Conservation (phyloP, 2,888 invertebrate genomes). For the Sclerodermus sp. region DNA sequence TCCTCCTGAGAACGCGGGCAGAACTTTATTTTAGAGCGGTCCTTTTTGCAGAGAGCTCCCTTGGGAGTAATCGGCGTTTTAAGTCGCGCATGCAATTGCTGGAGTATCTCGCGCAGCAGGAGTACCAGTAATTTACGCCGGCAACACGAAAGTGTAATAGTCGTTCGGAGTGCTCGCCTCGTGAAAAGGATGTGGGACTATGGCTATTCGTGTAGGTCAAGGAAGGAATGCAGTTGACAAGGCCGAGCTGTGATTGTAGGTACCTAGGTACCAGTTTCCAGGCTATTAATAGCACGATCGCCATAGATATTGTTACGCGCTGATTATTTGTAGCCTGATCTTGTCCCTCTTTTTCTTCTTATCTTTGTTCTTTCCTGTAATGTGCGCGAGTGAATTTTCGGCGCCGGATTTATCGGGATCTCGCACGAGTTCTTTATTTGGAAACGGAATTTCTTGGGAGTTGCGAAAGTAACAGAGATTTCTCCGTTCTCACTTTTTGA, state of each 20-base stretch:
- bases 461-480: no score
- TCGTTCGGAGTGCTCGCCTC: conserved; percentile 28
- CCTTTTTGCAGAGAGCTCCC: background rate
- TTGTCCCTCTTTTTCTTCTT: no score
- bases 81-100: background rate
- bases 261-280: conserved; percentile 32
- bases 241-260: conserved; percentile 46
- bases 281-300: conserved; percentile 32
- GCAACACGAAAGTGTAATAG: conserved; percentile 26
- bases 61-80: background rate
- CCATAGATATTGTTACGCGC: conserved; percentile 19
- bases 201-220: conserved; percentile 52
- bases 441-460: no score
- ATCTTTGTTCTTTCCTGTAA: no score
- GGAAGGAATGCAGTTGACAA: conserved; percentile 57
- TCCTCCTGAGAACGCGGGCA: background rate
- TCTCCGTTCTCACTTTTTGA: no score
- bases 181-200: conserved; percentile 48
- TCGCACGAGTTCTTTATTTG: no score
- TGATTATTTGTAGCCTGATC: background rate
- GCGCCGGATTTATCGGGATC: no score
- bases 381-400: no score
- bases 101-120: no score
- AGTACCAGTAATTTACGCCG: conserved; percentile 14
- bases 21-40: conserved; percentile 5